A percentile compares a stretch with the other conserved stretches of the same genome.
Conservation (phyloP, 2,888 invertebrate genomes). For the Atethmia centrago region DNA sequence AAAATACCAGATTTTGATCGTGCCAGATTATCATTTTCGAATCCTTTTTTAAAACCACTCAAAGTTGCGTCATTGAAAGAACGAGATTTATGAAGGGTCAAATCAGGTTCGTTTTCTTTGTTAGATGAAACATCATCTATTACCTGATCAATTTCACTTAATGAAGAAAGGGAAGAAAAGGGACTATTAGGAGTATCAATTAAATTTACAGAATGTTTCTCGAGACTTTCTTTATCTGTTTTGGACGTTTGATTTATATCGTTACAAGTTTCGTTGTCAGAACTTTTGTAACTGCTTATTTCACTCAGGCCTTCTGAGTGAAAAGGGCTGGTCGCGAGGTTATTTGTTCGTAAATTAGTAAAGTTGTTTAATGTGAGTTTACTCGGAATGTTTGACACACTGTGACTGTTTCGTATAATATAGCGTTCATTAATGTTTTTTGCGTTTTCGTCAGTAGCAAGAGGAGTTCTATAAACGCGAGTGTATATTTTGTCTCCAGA, state of each 20-base stretch:
- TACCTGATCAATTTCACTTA: conserved; percentile 73
- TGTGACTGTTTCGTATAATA: conserved; percentile 76
- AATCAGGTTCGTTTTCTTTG: conserved; percentile 75
- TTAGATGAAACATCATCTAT: conserved; percentile 68
- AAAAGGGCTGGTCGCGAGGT: conserved; percentile 82
- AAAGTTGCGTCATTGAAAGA: conserved; percentile 81
- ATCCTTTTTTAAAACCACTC: conserved; percentile 70
- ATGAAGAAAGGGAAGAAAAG: conserved; percentile 73
- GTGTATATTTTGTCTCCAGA: conserved; percentile 86
- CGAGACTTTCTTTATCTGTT: conserved; percentile 62
- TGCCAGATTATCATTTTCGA: conserved; percentile 71
- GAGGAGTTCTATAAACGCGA: conserved; percentile 80
- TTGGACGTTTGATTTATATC: conserved; percentile 73
- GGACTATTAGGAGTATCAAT: conserved; percentile 66
- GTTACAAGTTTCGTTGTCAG: conserved; percentile 86
- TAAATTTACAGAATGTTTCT: conserved; percentile 66
- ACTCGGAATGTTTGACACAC: conserved; percentile 86
- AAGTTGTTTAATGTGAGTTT: conserved; percentile 81
- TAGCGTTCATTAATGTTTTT: conserved; percentile 72
- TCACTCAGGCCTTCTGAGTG: conserved; percentile 84
- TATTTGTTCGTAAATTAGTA: conserved; percentile 79
- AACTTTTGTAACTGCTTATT: conserved; percentile 89
- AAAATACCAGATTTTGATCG: conserved; percentile 85
- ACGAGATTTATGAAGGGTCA: conserved; percentile 83
- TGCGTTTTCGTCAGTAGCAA: conserved; percentile 66